These are phyloP conservation scores for Leptinotarsa defecta DNA, from an alignment of 1,140 invertebrate species.

Conservation along the genomic window DNA sequence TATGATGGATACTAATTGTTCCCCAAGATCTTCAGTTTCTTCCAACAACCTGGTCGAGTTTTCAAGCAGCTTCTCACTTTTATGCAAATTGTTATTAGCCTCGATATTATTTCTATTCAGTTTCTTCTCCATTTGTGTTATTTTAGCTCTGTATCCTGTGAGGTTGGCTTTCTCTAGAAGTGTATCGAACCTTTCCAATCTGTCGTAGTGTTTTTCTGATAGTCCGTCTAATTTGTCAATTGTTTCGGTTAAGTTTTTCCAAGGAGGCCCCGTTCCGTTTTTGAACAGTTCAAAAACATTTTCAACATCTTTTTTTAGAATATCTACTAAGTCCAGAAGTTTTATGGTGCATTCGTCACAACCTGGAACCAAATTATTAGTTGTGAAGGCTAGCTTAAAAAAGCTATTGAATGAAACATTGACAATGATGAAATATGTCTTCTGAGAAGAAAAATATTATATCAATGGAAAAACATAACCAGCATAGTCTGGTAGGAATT, in stretches of 20 bases:
- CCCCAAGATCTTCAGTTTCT: neutral
- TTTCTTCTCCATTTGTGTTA: constrained; percentile 36
- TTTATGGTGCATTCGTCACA: constrained; percentile 91
- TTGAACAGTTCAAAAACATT: constrained; percentile 49
- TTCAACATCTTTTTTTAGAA: constrained; percentile 37
- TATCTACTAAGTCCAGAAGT: constrained; percentile 69
- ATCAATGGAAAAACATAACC: constrained; percentile 40
- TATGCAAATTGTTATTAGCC: constrained; percentile 5
- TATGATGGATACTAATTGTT: constrained; percentile 25
- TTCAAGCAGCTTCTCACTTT: constrained; percentile 12
- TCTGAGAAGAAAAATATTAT: too few species aligned
- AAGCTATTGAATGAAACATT: too few species aligned
- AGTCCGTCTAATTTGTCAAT: constrained; percentile 32
- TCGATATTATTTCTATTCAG: constrained; percentile 26
- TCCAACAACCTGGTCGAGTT: constrained; percentile 3
- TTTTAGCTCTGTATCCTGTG: constrained; percentile 43
- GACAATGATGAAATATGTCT: too few species aligned
- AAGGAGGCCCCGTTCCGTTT: constrained; percentile 46
- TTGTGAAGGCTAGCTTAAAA: too few species aligned
- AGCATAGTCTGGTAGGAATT: too few species aligned
- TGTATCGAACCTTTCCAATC: constrained; percentile 57
- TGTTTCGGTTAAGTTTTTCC: constrained; percentile 41
- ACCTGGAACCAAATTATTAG: constrained; percentile 59
- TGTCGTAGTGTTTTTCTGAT: constrained; percentile 45
- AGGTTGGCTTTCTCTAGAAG: constrained; percentile 56